Conservation (phyloP, 1,140 invertebrate genomes). For the Calephelis nemesis region DNA sequence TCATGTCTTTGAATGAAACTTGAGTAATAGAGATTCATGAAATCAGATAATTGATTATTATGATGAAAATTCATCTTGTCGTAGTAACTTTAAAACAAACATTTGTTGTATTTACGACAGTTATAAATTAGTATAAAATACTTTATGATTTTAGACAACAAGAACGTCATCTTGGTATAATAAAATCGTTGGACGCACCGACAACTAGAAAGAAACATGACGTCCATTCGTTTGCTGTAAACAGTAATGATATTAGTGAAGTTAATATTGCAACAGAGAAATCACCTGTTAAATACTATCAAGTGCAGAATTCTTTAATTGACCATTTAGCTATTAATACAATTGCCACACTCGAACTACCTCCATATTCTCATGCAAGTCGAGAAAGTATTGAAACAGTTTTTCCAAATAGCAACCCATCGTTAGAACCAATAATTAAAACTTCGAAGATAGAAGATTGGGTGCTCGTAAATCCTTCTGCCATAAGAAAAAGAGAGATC, state of each 20-base stretch:
- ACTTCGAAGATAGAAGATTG: constrained; percentile 57
- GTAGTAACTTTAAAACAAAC: no score
- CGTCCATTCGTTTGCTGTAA: constrained; percentile 67
- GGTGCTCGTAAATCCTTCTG: constrained; percentile 61
- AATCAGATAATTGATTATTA: no score
- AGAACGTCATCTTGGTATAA: constrained; percentile 84
- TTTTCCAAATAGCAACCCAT: constrained; percentile 35
- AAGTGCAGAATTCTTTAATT: constrained; percentile 49
- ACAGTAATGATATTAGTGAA: constrained; percentile 53
- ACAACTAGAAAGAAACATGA: constrained; percentile 69
- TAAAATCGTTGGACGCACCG: constrained; percentile 68
- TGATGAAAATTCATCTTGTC: no score
- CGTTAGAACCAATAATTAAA: constrained; percentile 40
- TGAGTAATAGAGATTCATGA: no score
- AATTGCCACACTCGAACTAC: constrained; percentile 21
- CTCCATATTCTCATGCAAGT: constrained; percentile 19
- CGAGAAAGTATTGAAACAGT: constrained; percentile 38
- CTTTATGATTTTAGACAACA: constrained; percentile 80
- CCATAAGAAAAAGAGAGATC: constrained; percentile 57
- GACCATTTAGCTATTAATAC: constrained; percentile 36
- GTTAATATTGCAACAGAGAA: constrained; percentile 38
- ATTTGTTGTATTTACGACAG: no score
- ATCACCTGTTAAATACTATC: constrained; percentile 47
- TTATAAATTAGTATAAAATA: background rate
- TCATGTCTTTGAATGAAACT: no score